Evolutionary conservation across 2,888 invertebrate species (phyloP), one percentile per base, ranked within the genome.

Genomic region (Hydropsyche betteni): DNA sequence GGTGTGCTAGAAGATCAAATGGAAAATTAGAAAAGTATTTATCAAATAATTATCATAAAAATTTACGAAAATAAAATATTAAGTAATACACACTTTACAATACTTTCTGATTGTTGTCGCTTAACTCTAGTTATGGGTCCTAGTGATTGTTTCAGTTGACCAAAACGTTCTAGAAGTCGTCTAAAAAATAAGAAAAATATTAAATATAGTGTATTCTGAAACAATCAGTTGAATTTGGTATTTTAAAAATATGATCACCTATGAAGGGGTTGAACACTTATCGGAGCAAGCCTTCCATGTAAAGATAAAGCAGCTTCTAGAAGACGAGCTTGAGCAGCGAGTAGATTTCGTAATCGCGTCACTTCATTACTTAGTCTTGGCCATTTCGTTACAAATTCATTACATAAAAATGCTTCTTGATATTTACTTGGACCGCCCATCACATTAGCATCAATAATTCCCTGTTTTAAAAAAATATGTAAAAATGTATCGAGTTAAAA

Each of bases 361-460:
- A 90, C 83, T 80, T 87, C 87, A 0, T 87, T 86, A 44, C 89
- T 84, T 76, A 90, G 83, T 76, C 87, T 83, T 77, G 87, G 80
- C 81, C 89, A 84, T 80, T 89, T 80, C 1, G 85, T 79, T 0
- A 82, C 82, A 80, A 95, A 97, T 80, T 96, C 95, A 8, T 92
- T 88, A 0, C 92, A 92, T 78, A 98, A 92, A 85, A 98, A 98
- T 0, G 98, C 97, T 81, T 96, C 96, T 83, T 97, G 96, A 83
- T 98, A 98, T 84, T 97, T 98, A 69, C 94, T 92, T 77, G 97
- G 93, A 12, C 98, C 98, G 2, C 98, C 96, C 90, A 96, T 96
- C 0, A 98, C 98, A 82, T 96, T 97, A 0, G 98, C 97, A 85
- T 98, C 97, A 80, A 98, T 96, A 50, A 97, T 95, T 1, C 98